Percentiles rank a stretch among this genome's conserved stretches.
Evolutionary conservation across 2,888 invertebrate genomes (phyloP).

Genomic region (Digitonthophagus gazella): DNA sequence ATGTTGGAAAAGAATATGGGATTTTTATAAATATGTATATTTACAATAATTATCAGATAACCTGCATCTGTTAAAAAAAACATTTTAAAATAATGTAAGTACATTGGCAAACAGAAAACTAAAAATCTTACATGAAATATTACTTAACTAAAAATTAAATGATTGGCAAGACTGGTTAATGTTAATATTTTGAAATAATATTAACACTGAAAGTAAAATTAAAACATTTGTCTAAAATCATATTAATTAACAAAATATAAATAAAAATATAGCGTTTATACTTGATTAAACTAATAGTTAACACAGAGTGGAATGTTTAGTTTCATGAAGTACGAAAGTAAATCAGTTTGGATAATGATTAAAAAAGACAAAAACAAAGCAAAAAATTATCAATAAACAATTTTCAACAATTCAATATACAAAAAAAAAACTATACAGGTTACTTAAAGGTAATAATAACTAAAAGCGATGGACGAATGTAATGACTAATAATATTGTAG

Average conservation of each 20-base stretch:
- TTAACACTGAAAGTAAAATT: no score
- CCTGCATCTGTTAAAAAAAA: not conserved
- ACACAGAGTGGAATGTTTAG: not conserved
- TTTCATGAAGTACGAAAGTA: not conserved
- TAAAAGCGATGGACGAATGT: slow-evolving; percentile 24
- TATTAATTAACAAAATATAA: not conserved
- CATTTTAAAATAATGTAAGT: not conserved
- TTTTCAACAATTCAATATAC: slow-evolving; percentile 8
- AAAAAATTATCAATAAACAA: slow-evolving; percentile 14
- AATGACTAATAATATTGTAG: slow-evolving; percentile 24
- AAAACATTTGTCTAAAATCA: not conserved
- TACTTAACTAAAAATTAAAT: not conserved
- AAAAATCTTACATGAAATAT: not conserved
- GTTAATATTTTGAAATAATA: no score
- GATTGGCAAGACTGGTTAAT: not conserved
- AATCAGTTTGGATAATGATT: not conserved
- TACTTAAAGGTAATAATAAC: slow-evolving; percentile 6
- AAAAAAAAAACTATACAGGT: slow-evolving; percentile 13
- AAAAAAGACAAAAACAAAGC: slow-evolving; percentile 17
- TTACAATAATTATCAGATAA: not conserved
- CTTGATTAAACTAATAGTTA: not conserved
- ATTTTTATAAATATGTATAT: not conserved
- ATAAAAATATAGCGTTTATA: not conserved
- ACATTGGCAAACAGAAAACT: not conserved
- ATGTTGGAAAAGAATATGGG: not conserved